Conservation (phyloP, 2,113 vertebrate species). For the Monarcha castaneiventris region DNA sequence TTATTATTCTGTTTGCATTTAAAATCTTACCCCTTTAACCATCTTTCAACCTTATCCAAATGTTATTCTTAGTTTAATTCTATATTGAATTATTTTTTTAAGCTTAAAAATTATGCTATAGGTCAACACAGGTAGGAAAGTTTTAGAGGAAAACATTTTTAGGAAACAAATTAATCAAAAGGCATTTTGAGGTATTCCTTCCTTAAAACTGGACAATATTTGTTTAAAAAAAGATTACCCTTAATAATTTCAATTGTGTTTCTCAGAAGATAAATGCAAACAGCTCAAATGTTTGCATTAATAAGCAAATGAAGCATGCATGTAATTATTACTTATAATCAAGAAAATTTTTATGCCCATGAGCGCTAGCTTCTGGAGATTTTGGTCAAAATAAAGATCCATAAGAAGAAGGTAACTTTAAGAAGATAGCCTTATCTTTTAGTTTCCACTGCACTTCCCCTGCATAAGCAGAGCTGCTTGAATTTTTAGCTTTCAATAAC, state of each 20-base stretch:
- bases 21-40: conserved; percentile 57
- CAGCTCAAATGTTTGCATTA: neutral
- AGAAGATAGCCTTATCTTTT: neutral
- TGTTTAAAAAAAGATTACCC: neutral
- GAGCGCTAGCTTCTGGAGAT: neutral
- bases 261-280: neutral
- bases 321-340: neutral
- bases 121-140: neutral
- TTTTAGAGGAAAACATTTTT: neutral
- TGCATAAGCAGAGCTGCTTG: neutral
- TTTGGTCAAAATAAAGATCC: neutral
- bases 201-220: neutral
- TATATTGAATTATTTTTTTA: neutral
- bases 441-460: neutral
- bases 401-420: neutral
- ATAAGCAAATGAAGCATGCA: neutral
- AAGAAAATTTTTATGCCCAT: neutral
- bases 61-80: conserved; percentile 46
- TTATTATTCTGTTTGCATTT: conserved; percentile 76
- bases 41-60: conserved; percentile 28
- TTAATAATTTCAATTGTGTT: neutral
- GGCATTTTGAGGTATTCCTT: neutral
- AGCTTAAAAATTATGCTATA: neutral
- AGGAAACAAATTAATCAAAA: neutral
- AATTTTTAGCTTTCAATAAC: neutral